phyloP scores from a whole-genome alignment of 1,140 invertebrate genomes.

The Sminthurinus signatus region DNA sequence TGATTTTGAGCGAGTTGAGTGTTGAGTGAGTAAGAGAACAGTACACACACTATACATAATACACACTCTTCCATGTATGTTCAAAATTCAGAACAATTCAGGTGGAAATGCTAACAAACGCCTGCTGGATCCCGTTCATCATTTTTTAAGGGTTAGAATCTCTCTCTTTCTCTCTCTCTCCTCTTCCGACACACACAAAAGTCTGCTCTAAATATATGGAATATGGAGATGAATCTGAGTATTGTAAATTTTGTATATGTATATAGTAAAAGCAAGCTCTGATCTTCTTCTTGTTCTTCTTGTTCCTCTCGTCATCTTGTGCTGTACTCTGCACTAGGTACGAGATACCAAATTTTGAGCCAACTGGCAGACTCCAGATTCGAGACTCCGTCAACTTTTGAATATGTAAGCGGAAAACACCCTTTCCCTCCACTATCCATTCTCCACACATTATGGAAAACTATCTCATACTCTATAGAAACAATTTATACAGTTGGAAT shows the following conservation, averaged over 20 bases:
- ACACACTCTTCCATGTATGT: conserved; percentile 21
- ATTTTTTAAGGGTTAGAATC: conserved; percentile 29
- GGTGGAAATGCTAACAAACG: conserved; percentile 41
- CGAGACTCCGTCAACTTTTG: too few relatives aligned
- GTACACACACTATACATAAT: too few relatives aligned
- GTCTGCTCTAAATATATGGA: too few relatives aligned
- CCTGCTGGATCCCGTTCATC: conserved; percentile 33
- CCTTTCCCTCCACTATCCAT: conserved; percentile 14
- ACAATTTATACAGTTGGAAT: conserved; percentile 16
- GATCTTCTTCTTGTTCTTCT: neutral
- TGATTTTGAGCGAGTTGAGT: conserved; percentile 15
- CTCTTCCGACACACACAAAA: neutral
- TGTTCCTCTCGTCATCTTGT: conserved; percentile 6
- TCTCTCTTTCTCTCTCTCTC: conserved; percentile 7
- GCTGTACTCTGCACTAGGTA: too few relatives aligned
- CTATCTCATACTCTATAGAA: too few relatives aligned
- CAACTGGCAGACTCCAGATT: conserved; percentile 1
- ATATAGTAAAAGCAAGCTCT: conserved; percentile 17
- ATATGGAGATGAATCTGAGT: conserved; percentile 28
- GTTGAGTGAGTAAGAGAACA: too few relatives aligned
- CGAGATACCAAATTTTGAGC: too few relatives aligned
- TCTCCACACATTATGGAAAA: neutral
- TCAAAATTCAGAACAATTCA: conserved; percentile 36
- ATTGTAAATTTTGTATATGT: too few relatives aligned
- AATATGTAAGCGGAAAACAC: conserved; percentile 17